These are phyloP conservation scores for Himalopsyche anomala DNA, from an alignment of 2,888 invertebrate species.

Conservation along the genomic window DNA sequence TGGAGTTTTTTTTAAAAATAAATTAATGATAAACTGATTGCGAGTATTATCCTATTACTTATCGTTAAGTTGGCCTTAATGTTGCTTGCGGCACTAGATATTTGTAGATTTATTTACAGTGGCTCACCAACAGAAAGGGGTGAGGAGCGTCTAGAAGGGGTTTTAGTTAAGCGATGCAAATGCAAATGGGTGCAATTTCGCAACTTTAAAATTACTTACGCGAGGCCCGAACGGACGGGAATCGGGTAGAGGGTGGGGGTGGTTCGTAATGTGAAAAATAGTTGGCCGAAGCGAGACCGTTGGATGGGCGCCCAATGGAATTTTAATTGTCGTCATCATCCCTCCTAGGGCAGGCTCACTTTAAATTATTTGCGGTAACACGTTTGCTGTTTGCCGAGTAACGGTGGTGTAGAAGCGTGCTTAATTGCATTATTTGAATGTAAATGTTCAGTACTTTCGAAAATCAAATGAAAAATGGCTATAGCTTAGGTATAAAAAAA, in stretches of 20 bases:
- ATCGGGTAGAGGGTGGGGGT: neutral
- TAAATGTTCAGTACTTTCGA: neutral
- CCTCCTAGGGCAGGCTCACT: neutral
- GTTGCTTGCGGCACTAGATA: neutral
- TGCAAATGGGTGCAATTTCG: conserved; percentile 56
- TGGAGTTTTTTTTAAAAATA: too few relatives aligned
- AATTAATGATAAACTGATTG: too few relatives aligned
- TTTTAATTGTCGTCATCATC: conserved; percentile 34
- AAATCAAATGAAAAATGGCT: neutral
- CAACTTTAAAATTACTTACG: conserved; percentile 54
- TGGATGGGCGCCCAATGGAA: conserved; percentile 19
- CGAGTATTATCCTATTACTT: too few relatives aligned
- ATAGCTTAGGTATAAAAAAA: too few relatives aligned
- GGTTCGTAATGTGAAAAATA: conserved; percentile 45
- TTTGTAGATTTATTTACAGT: neutral
- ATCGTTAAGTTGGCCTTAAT: neutral
- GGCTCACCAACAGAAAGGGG: neutral
- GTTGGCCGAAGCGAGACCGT: conserved; percentile 10
- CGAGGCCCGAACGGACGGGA: conserved; percentile 27
- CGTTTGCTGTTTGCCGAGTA: conserved; percentile 16
- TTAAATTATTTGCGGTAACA: conserved; percentile 34
- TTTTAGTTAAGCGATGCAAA: conserved; percentile 55
- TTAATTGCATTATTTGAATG: conserved; percentile 26
- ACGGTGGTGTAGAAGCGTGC: neutral
- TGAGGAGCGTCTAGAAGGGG: neutral